Evolutionary conservation across 2,888 invertebrate species (phyloP).

Genomic region (Agonopterix subpropinquella): DNA sequence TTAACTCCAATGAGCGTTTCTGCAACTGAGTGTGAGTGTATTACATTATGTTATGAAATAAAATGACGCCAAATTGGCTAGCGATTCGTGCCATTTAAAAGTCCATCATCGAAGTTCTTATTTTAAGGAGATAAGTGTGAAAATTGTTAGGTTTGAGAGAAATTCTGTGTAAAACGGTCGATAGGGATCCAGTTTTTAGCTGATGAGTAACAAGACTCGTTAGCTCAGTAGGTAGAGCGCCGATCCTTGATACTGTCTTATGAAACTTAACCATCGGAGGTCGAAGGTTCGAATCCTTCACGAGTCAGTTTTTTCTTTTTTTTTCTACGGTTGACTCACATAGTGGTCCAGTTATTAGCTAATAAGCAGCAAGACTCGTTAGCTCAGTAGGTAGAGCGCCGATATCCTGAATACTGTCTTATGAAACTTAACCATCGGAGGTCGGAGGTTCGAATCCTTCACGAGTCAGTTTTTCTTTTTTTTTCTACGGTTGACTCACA

Average conservation of each 20-base stretch:
- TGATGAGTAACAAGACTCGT: not conserved
- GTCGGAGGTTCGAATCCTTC: slow-evolving; percentile 33
- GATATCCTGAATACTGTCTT: slow-evolving; percentile 15
- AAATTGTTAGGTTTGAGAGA: too few relatives aligned
- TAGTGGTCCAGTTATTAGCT: not conserved
- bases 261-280: slow-evolving; percentile 12
- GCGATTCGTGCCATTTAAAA: too few relatives aligned
- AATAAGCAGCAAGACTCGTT: not conserved
- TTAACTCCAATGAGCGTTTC: too few relatives aligned
- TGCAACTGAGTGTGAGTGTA: too few relatives aligned
- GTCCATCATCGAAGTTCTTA: too few relatives aligned
- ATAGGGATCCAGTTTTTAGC: not conserved
- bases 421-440: slow-evolving; percentile 10
- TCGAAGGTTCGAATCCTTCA: slow-evolving; percentile 32
- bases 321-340: not conserved
- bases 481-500: not conserved
- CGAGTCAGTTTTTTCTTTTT: slow-evolving; percentile 3
- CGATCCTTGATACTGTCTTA: slow-evolving; percentile 10
- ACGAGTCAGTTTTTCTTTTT: slow-evolving; percentile 7
- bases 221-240: slow-evolving; percentile 3
- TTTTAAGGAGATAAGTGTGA: too few relatives aligned
- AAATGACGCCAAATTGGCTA: too few relatives aligned
- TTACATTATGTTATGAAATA: too few relatives aligned
- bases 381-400: slow-evolving; percentile 3
- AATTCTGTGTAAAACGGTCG: too few relatives aligned